Conservation (phyloP, 2,888 invertebrate genomes). For the Polietes domitor region DNA sequence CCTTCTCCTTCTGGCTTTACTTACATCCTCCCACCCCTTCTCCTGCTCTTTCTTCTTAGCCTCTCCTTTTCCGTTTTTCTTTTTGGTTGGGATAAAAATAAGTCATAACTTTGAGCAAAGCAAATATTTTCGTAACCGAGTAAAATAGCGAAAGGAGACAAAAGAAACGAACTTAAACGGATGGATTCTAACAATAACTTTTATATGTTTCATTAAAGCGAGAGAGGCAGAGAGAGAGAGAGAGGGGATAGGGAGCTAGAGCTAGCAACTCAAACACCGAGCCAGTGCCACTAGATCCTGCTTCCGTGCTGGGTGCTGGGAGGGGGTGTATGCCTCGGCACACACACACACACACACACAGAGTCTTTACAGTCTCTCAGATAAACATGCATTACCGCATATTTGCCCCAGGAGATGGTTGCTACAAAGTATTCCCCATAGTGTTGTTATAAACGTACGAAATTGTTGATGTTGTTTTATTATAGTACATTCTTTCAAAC, state of each 20-base stretch:
- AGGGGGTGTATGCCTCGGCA: background rate
- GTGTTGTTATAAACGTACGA: slow-evolving; percentile 43
- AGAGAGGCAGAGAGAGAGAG: too few relatives aligned
- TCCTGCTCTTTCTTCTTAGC: background rate
- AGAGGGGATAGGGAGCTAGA: too few relatives aligned
- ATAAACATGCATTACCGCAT: slow-evolving; percentile 33
- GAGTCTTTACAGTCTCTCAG: slow-evolving; percentile 11
- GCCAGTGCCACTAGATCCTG: too few relatives aligned
- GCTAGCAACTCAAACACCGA: background rate
- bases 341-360: background rate
- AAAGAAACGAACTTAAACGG: background rate
- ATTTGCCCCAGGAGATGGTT: slow-evolving; percentile 43
- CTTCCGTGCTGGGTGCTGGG: too few relatives aligned
- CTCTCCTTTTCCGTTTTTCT: background rate
- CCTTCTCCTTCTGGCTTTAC: background rate
- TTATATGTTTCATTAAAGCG: slow-evolving; percentile 37
- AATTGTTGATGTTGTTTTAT: slow-evolving; percentile 33
- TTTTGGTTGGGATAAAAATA: slow-evolving; percentile 6
- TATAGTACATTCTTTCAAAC: slow-evolving; percentile 18
- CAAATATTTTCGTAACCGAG: background rate
- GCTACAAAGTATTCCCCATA: slow-evolving; percentile 52
- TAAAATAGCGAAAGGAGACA: background rate
- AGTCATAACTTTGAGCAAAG: slow-evolving; percentile 16
- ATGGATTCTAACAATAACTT: slow-evolving; percentile 44
- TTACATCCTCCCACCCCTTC: background rate